These are phyloP conservation scores for Meliscaeva auricollis DNA, from an alignment of 2,888 invertebrate species.

Conservation along the genomic window DNA sequence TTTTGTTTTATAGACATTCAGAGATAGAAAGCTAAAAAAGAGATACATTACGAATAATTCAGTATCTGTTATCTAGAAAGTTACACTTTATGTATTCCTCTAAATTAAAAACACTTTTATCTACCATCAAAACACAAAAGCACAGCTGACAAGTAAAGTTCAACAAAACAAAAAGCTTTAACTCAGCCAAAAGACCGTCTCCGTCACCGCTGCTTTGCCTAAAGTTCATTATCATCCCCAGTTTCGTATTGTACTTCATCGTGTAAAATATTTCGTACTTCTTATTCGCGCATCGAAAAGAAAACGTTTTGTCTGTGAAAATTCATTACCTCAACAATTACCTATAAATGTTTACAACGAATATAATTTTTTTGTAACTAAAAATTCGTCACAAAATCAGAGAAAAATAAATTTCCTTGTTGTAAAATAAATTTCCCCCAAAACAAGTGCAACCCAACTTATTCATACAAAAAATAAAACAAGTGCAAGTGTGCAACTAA, in stretches of 20 bases:
- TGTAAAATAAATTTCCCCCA: background rate
- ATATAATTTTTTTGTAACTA: background rate
- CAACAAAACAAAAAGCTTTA: slow-evolving; percentile 52
- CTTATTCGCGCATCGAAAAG: slow-evolving; percentile 20
- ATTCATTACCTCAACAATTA: background rate
- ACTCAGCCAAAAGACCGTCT: slow-evolving; percentile 4
- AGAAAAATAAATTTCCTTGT: background rate
- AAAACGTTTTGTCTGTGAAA: slow-evolving; percentile 21
- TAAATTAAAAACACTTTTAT: background rate
- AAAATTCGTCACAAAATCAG: slow-evolving; percentile 15
- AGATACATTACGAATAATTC: too few relatives aligned
- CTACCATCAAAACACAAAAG: slow-evolving; percentile 6
- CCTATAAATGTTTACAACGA: background rate
- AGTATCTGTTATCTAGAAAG: too few relatives aligned
- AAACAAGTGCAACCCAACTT: background rate
- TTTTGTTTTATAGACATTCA: too few relatives aligned
- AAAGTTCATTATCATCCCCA: slow-evolving; percentile 3
- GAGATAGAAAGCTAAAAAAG: too few relatives aligned
- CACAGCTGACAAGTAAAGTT: slow-evolving; percentile 63
- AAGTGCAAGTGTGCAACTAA: slow-evolving; percentile 24
- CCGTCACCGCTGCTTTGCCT: slow-evolving; percentile 7
- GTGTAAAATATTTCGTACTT: slow-evolving; percentile 55
- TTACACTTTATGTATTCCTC: too few relatives aligned
- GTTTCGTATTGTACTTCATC: slow-evolving; percentile 56
- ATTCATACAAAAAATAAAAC: too few relatives aligned